phyloP scores from a whole-genome alignment of 92 coral and sea anemone genomes.

The Porites rus region DNA sequence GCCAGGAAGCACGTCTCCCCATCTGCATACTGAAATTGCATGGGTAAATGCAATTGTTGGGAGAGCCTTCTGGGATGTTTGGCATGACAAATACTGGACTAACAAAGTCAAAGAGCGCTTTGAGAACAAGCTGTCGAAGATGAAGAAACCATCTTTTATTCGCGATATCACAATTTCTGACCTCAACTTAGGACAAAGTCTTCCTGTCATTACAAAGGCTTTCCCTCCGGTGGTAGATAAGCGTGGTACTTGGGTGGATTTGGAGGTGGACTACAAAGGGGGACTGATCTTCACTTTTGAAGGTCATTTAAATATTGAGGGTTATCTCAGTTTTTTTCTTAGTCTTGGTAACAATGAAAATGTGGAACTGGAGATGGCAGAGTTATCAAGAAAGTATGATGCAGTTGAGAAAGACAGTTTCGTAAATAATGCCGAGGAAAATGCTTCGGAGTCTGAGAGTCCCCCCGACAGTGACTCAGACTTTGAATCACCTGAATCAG shows the following conservation, averaged over 20 bases:
- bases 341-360: constrained; percentile 74
- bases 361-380: constrained; percentile 90
- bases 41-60: constrained; percentile 97
- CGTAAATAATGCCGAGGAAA: constrained; percentile 46
- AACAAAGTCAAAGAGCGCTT: constrained; percentile 91
- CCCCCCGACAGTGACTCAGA: constrained; percentile 92
- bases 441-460: constrained; percentile 77
- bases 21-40: constrained; percentile 81
- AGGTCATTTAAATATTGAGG: constrained; percentile 93
- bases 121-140: constrained; percentile 89
- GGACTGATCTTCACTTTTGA: constrained; percentile 92
- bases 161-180: constrained; percentile 94
- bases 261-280: constrained; percentile 95
- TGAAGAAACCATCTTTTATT: constrained; percentile 94
- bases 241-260: constrained; percentile 97
- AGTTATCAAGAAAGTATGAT: constrained; percentile 78
- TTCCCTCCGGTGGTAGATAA: constrained; percentile 85
- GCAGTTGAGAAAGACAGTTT: constrained; percentile 69
- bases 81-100: constrained; percentile 99
- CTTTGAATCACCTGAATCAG: constrained; percentile 93
- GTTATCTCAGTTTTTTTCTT: constrained; percentile 82
- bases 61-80: constrained; percentile 98
- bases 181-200: constrained; percentile 87
- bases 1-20: constrained; percentile 55
- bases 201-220: constrained; percentile 87